phyloP scores from a whole-genome alignment of 2,888 invertebrate genomes.

The Cristatella mucedo region DNA sequence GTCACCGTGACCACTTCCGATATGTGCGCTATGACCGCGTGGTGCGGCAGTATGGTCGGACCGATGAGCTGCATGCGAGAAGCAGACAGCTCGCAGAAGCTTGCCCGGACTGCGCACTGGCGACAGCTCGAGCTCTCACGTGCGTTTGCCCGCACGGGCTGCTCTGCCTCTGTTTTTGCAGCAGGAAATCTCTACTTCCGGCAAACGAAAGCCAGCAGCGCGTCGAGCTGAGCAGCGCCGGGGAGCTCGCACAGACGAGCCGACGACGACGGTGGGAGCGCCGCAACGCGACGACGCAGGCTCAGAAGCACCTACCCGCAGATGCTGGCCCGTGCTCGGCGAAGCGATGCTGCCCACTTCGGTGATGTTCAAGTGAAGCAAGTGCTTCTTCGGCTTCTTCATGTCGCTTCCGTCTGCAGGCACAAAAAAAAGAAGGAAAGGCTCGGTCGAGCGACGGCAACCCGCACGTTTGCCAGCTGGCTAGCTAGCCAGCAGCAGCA shows the following conservation, averaged over 20 bases:
- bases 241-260: too few species aligned
- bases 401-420: slow-evolving; percentile 43
- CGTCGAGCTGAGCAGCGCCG: too few species aligned
- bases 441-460: too few species aligned
- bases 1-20: slow-evolving; percentile 83
- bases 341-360: slow-evolving; percentile 50
- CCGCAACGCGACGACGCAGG: too few species aligned
- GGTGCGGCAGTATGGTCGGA: slow-evolving; percentile 77
- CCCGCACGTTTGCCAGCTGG: slow-evolving; percentile 42
- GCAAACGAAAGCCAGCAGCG: too few species aligned
- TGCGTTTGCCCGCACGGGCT: too few species aligned
- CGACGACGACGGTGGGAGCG: too few species aligned
- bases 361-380: slow-evolving; percentile 49
- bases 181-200: too few species aligned
- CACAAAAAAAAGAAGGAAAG: slow-evolving; percentile 10
- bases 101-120: too few species aligned
- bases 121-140: too few species aligned
- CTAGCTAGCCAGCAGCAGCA: slow-evolving; percentile 6
- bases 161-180: too few species aligned
- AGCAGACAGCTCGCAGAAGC: too few species aligned
- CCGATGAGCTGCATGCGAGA: slow-evolving; percentile 51
- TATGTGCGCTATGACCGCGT: slow-evolving; percentile 79
- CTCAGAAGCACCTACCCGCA: slow-evolving; percentile 17
- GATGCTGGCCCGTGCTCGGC: slow-evolving; percentile 40
- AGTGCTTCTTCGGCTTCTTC: slow-evolving; percentile 42